These are phyloP conservation scores for Drosophila maculinotata DNA, from an alignment of 2,888 invertebrate species.

Conservation along the genomic window DNA sequence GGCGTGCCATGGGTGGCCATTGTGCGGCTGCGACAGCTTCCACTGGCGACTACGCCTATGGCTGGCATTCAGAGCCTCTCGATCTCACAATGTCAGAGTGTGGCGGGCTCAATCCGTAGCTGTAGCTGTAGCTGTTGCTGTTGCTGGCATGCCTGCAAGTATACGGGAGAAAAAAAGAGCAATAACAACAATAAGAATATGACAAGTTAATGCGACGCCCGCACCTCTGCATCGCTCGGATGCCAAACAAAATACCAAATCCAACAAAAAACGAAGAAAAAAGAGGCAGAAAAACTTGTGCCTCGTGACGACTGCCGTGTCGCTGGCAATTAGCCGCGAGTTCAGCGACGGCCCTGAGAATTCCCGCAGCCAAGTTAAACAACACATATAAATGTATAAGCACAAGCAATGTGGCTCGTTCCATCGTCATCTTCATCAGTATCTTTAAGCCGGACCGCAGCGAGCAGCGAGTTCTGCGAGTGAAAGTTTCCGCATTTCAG, in stretches of 20 bases:
- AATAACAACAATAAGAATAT: conserved; percentile 22
- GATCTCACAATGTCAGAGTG: conserved; percentile 27
- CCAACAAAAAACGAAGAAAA: conserved; percentile 11
- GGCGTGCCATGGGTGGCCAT: conserved; percentile 66
- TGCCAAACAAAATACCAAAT: conserved; percentile 23
- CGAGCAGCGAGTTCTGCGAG: conserved; percentile 38
- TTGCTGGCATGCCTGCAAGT: conserved; percentile 41
- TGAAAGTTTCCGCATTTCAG: conserved; percentile 54
- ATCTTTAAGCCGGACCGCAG: conserved; percentile 20
- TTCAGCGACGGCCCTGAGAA: conserved; percentile 42
- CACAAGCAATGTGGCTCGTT: conserved; percentile 19
- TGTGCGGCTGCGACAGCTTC: conserved; percentile 21
- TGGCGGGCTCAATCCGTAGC: conserved; percentile 23
- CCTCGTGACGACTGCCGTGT: conserved; percentile 54
- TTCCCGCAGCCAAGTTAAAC: conserved; percentile 37
- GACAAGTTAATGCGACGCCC: conserved; percentile 45
- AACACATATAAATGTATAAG: conserved; percentile 23
- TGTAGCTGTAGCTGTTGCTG: conserved; percentile 1
- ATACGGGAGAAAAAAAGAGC: background rate
- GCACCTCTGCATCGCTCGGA: conserved; percentile 28
- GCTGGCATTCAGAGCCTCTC: conserved; percentile 33
- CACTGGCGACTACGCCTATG: conserved; percentile 21
- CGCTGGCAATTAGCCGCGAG: conserved; percentile 56
- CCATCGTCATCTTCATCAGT: conserved; percentile 11
- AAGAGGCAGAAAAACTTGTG: conserved; percentile 8